phyloP scores from a whole-genome alignment of 1,140 invertebrate species.

The Cydia splendana region DNA sequence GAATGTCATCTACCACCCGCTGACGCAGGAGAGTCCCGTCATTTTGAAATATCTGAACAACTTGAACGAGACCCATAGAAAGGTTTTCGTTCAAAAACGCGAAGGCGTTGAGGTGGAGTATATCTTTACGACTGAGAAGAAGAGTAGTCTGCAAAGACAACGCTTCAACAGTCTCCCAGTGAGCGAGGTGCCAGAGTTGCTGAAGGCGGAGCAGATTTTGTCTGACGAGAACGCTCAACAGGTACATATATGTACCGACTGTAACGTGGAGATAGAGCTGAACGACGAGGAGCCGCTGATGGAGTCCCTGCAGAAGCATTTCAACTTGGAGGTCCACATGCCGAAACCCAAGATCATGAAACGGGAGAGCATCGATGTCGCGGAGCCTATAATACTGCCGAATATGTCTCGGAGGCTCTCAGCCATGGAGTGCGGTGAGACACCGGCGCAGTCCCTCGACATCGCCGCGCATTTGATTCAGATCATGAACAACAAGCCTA shows the following conservation, averaged over 20 bases:
- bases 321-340: conserved; percentile 63
- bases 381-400: conserved; percentile 64
- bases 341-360: conserved; percentile 58
- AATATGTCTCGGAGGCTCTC: conserved; percentile 71
- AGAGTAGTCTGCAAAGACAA: conserved; percentile 68
- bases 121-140: conserved; percentile 74
- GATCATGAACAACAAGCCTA: conserved; percentile 52
- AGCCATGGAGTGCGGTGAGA: conserved; percentile 64
- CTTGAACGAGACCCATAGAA: conserved; percentile 61
- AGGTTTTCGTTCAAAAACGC: conserved; percentile 59
- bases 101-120: conserved; percentile 71
- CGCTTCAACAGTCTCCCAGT: conserved; percentile 72
- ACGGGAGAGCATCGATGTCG: conserved; percentile 69
- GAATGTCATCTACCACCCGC: conserved; percentile 62
- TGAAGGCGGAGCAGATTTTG: conserved; percentile 59
- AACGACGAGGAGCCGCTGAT: conserved; percentile 69
- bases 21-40: conserved; percentile 51
- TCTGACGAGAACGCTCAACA: conserved; percentile 62
- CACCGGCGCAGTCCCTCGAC: conserved; percentile 44
- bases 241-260: conserved; percentile 73
- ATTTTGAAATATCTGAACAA: conserved; percentile 58
- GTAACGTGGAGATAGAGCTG: conserved; percentile 67
- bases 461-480: conserved; percentile 45
- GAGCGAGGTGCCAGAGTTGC: conserved; percentile 68
- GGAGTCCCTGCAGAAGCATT: conserved; percentile 72